phyloP scores from a whole-genome alignment of 2,113 vertebrate species.

The Chionis minor region DNA sequence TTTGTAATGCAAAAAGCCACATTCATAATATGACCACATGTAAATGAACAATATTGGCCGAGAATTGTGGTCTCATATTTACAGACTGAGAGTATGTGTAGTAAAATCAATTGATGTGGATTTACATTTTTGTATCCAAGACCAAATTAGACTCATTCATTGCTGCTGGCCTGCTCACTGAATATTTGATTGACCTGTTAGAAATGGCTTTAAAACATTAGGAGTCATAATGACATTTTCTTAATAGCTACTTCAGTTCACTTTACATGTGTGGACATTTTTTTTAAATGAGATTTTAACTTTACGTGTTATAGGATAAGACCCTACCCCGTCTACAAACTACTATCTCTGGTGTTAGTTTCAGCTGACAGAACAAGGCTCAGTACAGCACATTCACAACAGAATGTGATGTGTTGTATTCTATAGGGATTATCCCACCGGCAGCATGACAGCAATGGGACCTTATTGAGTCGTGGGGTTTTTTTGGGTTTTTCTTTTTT shows the following conservation, averaged over 20 bases:
- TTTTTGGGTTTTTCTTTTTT: no score
- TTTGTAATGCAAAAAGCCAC: not conserved
- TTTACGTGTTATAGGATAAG: not conserved
- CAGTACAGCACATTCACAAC: not conserved
- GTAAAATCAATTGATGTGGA: not conserved
- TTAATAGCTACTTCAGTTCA: not conserved
- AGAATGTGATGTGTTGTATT: not conserved
- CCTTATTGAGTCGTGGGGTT: not conserved
- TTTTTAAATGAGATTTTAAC: not conserved
- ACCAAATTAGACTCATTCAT: not conserved
- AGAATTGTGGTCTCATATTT: not conserved
- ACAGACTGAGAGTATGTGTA: not conserved
- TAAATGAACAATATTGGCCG: not conserved
- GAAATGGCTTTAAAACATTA: not conserved
- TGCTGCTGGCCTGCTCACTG: not conserved
- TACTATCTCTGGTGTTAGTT: not conserved
- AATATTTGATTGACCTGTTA: not conserved
- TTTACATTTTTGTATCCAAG: not conserved
- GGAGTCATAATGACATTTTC: not conserved
- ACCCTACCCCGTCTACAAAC: not conserved
- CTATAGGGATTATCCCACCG: not conserved
- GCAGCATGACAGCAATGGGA: not conserved
- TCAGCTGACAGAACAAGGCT: not conserved
- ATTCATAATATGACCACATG: not conserved
- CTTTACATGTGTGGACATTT: not conserved